A percentile compares a stretch with the other conserved stretches of the same genome.
phyloP scores from a whole-genome alignment of 2,113 vertebrate genomes.

The Shinisaurus crocodilurus region DNA sequence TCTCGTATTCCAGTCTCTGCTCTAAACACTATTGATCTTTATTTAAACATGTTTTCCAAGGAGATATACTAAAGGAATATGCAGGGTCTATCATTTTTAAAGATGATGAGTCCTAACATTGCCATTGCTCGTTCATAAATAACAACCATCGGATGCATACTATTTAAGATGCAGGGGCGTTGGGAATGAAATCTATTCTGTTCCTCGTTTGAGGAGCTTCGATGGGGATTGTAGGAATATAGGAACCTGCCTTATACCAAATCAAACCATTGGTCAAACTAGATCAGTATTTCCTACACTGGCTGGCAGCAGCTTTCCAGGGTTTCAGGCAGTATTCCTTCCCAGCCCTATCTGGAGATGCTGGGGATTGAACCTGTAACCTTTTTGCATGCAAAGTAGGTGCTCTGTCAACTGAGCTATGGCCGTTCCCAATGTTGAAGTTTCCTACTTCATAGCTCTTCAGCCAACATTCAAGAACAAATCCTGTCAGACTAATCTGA shows the following conservation, averaged over 20 bases:
- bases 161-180: neutral
- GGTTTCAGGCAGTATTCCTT: neutral
- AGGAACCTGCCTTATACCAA: neutral
- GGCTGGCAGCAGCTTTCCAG: neutral
- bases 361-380: neutral
- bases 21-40: neutral
- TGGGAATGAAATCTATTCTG: neutral
- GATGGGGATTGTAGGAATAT: neutral
- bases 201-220: neutral
- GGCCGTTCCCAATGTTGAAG: neutral
- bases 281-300: neutral
- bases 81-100: neutral
- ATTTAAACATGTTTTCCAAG: fast-evolving
- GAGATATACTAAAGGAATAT: neutral
- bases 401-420: neutral
- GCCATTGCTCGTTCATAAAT: neutral
- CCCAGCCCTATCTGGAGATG: neutral
- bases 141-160: neutral
- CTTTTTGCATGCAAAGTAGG: neutral
- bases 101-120: neutral
- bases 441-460: neutral
- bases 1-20: neutral
- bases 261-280: neutral
- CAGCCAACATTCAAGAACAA: neutral
- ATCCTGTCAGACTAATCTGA: too few relatives aligned